Evolutionary conservation across 2,888 invertebrate genomes (phyloP), one percentile per base, ranked within the genome.

Genomic region (Volucella inflata): DNA sequence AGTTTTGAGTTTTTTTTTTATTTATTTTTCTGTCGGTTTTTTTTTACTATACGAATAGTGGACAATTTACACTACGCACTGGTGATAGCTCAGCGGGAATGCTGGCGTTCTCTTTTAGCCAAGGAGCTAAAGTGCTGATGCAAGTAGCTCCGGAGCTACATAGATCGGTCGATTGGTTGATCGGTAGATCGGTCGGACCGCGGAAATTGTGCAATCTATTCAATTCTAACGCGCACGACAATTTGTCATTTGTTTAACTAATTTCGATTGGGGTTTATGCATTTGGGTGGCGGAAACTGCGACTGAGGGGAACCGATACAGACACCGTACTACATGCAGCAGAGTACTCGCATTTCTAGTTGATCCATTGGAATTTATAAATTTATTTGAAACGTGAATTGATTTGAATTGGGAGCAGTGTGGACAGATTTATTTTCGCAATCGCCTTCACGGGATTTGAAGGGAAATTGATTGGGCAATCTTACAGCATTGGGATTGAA

Each of bases 211-310:
- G 81, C 59, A 85, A 77, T 81, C 71, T 68, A 68, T 81, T 72
- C 55, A 65, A 81, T 81, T 81, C 82, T 68, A 77, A 81, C 59
- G 76, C 51, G 62, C 81, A 85, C 72, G 81, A 77, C 81, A 85
- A 81, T 85, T 85, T 85, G 81, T 85, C 84, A 85, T 85, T 85
- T 85, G 81, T 64, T 81, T 77, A 81, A 81, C 76, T 77, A 81
- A 85, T 85, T 76, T 77, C 76, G 76, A 81, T 81, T 81, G 81
- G 62, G 30, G 53, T 48, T 70, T 75, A 44, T 46, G 65, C 83
- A 68, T 74, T 64, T n/a, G 55, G 55, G n/a, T 38, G 59, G 14
- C 8, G 55, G 21, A 2, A 44, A 62, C 17, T 11, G 55, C 59
- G 21, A 46, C 48, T 46, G 21, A 17, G n/a, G 6, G 10, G 16